Evolutionary conservation across 1,140 invertebrate species (phyloP).

Genomic region (Micrasema minimum): DNA sequence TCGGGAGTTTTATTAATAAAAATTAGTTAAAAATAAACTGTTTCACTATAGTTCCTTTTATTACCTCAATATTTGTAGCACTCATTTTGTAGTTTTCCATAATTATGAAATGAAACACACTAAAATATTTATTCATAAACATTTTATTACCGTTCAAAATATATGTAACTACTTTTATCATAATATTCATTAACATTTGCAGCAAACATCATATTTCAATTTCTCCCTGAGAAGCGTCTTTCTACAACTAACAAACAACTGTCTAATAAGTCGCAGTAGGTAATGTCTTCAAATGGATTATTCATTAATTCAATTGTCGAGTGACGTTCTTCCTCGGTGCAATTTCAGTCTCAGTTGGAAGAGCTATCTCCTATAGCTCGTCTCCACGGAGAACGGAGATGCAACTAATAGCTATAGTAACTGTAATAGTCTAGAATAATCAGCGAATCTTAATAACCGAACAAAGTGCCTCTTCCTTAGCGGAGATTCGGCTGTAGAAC

Average conservation of each 20-base stretch:
- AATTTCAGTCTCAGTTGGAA: conserved; percentile 16
- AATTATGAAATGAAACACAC: too few species aligned
- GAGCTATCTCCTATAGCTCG: background rate
- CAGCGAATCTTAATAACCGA: conserved; percentile 41
- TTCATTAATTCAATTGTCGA: conserved; percentile 37
- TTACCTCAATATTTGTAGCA: too few species aligned
- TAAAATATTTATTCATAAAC: too few species aligned
- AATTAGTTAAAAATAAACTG: too few species aligned
- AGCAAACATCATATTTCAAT: too few species aligned
- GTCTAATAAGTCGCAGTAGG: conserved; percentile 2
- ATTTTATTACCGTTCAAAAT: too few species aligned
- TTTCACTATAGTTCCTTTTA: too few species aligned
- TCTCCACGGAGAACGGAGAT: background rate
- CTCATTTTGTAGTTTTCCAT: too few species aligned
- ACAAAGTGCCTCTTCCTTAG: conserved; percentile 20
- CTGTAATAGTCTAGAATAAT: conserved; percentile 26
- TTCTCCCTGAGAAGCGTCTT: background rate
- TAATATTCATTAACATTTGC: too few species aligned
- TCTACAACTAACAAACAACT: background rate
- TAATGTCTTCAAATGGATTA: conserved; percentile 29
- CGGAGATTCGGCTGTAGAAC: background rate
- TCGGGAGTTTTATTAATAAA: too few species aligned
- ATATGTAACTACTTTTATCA: too few species aligned
- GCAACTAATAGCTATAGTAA: conserved; percentile 1
- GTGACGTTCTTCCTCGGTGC: conserved; percentile 27